These are phyloP conservation scores for Diploptera punctata DNA, from an alignment of 2,888 invertebrate species.

Conservation along the genomic window DNA sequence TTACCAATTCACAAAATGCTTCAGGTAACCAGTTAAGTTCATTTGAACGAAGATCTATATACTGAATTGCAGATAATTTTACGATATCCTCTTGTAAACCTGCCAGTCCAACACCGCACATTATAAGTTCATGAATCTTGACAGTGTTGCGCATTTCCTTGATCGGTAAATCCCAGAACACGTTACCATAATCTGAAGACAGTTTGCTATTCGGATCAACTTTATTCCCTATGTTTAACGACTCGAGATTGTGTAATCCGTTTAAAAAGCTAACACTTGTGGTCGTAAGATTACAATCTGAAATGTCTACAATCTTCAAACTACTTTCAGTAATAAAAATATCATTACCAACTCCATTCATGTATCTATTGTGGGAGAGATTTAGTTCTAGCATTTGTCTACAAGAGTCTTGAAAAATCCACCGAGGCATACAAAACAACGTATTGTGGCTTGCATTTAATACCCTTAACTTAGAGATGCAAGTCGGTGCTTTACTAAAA, in stretches of 20 bases:
- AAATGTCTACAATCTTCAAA: neutral
- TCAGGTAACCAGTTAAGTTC: neutral
- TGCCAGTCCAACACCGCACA: slow-evolving; percentile 10
- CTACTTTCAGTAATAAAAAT: neutral
- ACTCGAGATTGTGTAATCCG: neutral
- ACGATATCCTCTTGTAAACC: slow-evolving; percentile 11
- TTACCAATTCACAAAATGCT: neutral
- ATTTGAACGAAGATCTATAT: neutral
- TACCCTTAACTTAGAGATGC: neutral
- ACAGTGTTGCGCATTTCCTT: neutral
- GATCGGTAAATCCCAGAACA: neutral
- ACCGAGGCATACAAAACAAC: neutral
- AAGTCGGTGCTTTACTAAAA: slow-evolving; percentile 11
- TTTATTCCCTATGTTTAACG: neutral
- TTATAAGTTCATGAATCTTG: neutral
- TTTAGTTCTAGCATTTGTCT: neutral
- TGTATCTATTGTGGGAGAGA: neutral
- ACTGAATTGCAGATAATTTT: neutral
- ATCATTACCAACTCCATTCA: neutral
- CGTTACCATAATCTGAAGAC: neutral
- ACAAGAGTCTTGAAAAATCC: neutral
- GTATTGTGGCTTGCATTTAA: neutral
- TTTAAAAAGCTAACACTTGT: neutral
- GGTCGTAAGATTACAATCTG: neutral
- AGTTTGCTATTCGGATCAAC: neutral